These are phyloP conservation scores for Bucorvus abyssinicus DNA, from an alignment of 2,797 vertebrate species.

Conservation along the genomic window DNA sequence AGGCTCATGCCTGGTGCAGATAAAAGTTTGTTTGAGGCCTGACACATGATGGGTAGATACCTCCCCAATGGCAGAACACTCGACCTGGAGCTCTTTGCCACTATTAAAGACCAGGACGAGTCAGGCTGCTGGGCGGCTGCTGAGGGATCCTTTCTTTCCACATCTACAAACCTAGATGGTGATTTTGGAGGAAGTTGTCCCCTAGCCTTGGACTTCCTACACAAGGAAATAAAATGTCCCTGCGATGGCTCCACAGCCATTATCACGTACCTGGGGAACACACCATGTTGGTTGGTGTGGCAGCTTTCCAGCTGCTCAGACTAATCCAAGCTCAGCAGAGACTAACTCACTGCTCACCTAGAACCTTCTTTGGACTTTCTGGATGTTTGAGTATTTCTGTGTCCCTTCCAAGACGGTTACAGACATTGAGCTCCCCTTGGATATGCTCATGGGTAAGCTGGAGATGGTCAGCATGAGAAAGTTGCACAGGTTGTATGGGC, in stretches of 20 bases:
- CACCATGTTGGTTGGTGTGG: neutral
- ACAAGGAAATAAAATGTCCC: neutral
- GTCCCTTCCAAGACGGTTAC: neutral
- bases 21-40: neutral
- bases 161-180: neutral
- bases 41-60: neutral
- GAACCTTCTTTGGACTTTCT: neutral
- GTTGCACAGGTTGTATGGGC: neutral
- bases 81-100: neutral
- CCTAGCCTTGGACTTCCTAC: neutral
- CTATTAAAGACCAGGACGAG: neutral
- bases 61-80: neutral
- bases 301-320: neutral
- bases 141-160: neutral
- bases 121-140: neutral
- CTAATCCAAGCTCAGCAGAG: neutral
- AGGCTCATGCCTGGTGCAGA: neutral
- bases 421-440: neutral
- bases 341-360: neutral
- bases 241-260: neutral
- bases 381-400: neutral
- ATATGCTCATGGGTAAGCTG: neutral
- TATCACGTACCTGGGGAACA: neutral
- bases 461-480: neutral
- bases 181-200: neutral